phyloP scores from a whole-genome alignment of 2,888 invertebrate genomes.

The Drosophila subquinaria region DNA sequence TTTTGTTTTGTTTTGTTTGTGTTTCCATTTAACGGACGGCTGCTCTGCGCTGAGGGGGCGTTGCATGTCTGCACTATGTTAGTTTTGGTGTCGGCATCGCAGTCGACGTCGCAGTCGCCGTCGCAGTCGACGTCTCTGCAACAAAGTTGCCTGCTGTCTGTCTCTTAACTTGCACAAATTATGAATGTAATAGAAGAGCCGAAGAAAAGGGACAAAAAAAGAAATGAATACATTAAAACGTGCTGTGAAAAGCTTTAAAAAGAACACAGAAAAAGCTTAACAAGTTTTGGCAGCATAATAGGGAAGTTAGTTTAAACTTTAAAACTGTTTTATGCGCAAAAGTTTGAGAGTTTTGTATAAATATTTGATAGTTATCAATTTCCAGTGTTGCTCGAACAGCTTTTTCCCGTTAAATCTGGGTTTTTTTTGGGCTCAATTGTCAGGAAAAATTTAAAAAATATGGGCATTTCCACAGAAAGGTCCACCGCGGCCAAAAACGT shows the following conservation, averaged over 20 bases:
- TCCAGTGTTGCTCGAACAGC: background rate
- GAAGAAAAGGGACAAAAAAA: background rate
- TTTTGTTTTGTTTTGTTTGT: constrained; percentile 49
- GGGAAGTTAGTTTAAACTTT: constrained; percentile 1
- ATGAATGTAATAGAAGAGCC: constrained; percentile 8
- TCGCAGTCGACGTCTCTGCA: constrained; percentile 11
- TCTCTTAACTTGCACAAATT: constrained; percentile 15
- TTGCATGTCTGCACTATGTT: constrained; percentile 50
- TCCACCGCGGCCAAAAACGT: too few species aligned
- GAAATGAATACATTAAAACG: constrained; percentile 5
- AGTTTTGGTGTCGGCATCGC: constrained; percentile 12
- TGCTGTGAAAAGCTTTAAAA: background rate
- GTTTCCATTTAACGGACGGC: constrained; percentile 57
- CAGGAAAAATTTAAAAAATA: too few species aligned
- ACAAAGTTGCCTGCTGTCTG: constrained; percentile 18
- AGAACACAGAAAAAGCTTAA: constrained; percentile 5
- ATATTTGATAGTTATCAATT: background rate
- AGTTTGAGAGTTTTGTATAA: background rate
- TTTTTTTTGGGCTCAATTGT: too few species aligned
- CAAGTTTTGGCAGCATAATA: background rate
- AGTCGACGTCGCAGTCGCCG: background rate
- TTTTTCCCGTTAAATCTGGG: background rate
- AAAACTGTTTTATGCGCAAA: background rate
- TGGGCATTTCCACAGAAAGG: too few species aligned
- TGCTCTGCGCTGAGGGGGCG: constrained; percentile 37